Evolutionary conservation across 1,140 invertebrate species (phyloP).

Genomic region (Antheraea mylitta): DNA sequence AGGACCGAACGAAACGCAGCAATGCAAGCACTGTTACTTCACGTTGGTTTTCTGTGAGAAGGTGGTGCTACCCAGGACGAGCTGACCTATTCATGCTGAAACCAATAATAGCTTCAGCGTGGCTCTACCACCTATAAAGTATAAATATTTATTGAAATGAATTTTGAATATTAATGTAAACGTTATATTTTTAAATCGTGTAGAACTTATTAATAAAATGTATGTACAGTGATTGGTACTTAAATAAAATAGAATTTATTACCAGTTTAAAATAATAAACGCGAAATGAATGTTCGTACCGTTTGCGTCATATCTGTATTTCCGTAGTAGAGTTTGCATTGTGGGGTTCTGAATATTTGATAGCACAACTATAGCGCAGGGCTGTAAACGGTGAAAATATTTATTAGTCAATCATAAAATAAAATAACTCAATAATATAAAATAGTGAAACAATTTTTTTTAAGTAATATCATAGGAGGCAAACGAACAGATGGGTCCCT

Average conservation of each 20-base stretch:
- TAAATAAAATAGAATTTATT: neutral
- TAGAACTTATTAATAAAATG: slow-evolving; percentile 5
- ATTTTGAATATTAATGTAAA: neutral
- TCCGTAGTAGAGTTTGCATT: slow-evolving; percentile 60
- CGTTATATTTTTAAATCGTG: neutral
- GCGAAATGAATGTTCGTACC: slow-evolving; percentile 35
- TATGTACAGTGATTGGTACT: neutral
- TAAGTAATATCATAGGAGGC: too few species aligned
- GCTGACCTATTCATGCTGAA: too few species aligned
- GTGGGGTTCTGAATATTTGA: slow-evolving; percentile 57
- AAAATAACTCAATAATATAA: neutral
- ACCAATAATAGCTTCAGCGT: too few species aligned
- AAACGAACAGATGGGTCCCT: too few species aligned
- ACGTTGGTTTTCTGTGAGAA: too few species aligned
- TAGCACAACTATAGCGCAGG: slow-evolving; percentile 57
- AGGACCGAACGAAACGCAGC: too few species aligned
- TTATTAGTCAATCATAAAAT: neutral
- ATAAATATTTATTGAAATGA: neutral
- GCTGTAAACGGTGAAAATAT: slow-evolving; percentile 31
- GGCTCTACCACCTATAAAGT: too few species aligned
- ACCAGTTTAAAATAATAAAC: slow-evolving; percentile 11
- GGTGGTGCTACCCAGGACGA: too few species aligned
- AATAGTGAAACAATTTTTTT: neutral
- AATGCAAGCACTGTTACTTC: too few species aligned
- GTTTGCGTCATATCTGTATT: slow-evolving; percentile 63